Conservation (phyloP, 2,888 invertebrate genomes). For the Nebria brevicollis region DNA sequence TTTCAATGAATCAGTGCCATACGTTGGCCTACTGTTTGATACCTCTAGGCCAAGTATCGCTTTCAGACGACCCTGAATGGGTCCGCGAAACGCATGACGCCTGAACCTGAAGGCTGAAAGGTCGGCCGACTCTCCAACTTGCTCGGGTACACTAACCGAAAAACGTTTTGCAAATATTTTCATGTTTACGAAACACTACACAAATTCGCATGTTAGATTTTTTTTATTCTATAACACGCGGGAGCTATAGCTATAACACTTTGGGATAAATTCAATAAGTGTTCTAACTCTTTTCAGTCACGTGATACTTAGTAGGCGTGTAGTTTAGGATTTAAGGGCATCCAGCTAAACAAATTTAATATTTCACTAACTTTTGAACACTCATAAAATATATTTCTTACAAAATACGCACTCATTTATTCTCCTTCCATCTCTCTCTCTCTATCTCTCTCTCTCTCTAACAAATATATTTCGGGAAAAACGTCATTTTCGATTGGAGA, state of each 20-base stretch:
- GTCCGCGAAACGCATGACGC: not conserved
- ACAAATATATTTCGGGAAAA: too few relatives aligned
- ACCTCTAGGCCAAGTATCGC: slow-evolving; percentile 10
- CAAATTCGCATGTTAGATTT: not conserved
- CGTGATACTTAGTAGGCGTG: slow-evolving; percentile 27
- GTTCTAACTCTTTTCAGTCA: slow-evolving; percentile 22
- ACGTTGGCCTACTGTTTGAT: slow-evolving; percentile 6
- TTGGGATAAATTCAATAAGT: slow-evolving; percentile 43
- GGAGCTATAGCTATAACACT: slow-evolving; percentile 9
- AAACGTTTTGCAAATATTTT: not conserved
- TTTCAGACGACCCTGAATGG: slow-evolving; percentile 13
- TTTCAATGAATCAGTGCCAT: not conserved
- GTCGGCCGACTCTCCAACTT: not conserved
- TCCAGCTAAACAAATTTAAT: not conserved
- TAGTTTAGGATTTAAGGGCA: not conserved
- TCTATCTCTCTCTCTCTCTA: too few relatives aligned
- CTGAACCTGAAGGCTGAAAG: not conserved
- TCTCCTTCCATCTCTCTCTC: too few relatives aligned
- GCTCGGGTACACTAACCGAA: not conserved
- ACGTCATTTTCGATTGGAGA: too few relatives aligned
- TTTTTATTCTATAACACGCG: not conserved
- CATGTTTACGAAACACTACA: not conserved
- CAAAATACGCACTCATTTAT: too few relatives aligned
- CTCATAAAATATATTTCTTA: too few relatives aligned
- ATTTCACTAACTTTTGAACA: too few relatives aligned